These are phyloP conservation scores for Sarcophaga peregrina DNA, from an alignment of 1,140 invertebrate genomes.

Conservation along the genomic window DNA sequence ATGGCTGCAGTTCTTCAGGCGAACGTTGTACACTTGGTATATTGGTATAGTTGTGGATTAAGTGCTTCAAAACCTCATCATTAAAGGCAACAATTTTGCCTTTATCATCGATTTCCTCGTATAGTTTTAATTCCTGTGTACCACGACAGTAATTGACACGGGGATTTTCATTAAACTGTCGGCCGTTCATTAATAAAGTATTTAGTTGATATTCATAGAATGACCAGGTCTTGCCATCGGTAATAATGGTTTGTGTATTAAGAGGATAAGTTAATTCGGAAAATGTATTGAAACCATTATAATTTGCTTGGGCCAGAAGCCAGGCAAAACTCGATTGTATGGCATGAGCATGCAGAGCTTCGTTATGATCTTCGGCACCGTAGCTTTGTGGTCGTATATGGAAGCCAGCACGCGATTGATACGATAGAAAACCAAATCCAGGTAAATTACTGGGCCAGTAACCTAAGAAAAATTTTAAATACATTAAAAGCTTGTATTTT, in stretches of 20 bases:
- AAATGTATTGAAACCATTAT: slow-evolving; percentile 88
- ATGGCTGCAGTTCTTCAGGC: slow-evolving; percentile 76
- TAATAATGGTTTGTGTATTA: slow-evolving; percentile 84
- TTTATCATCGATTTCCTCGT: slow-evolving; percentile 75
- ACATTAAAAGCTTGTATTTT: slow-evolving; percentile 3
- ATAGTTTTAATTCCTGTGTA: slow-evolving; percentile 78
- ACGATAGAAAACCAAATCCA: slow-evolving; percentile 82
- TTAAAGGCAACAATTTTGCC: slow-evolving; percentile 83
- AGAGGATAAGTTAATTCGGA: slow-evolving; percentile 91
- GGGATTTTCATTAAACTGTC: slow-evolving; percentile 73
- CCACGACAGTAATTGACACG: slow-evolving; percentile 85
- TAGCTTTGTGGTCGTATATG: slow-evolving; percentile 65
- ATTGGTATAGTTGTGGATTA: slow-evolving; percentile 83
- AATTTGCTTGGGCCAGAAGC: slow-evolving; percentile 82
- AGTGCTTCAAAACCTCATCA: slow-evolving; percentile 78
- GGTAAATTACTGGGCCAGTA: slow-evolving; percentile 82
- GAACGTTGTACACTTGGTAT: slow-evolving; percentile 73
- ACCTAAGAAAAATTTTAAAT: slow-evolving; percentile 68
- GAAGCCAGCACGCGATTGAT: slow-evolving; percentile 74
- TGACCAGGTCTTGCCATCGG: slow-evolving; percentile 84
- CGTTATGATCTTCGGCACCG: slow-evolving; percentile 69
- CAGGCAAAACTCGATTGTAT: slow-evolving; percentile 83
- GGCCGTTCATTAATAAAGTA: slow-evolving; percentile 76
- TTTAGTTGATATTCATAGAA: slow-evolving; percentile 92
- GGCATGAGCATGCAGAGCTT: slow-evolving; percentile 77